A percentile compares a stretch with the other conserved stretches of the same genome.
Conservation (phyloP, 2,113 vertebrate genomes). For the Pseudorectes ferrugineus region DNA sequence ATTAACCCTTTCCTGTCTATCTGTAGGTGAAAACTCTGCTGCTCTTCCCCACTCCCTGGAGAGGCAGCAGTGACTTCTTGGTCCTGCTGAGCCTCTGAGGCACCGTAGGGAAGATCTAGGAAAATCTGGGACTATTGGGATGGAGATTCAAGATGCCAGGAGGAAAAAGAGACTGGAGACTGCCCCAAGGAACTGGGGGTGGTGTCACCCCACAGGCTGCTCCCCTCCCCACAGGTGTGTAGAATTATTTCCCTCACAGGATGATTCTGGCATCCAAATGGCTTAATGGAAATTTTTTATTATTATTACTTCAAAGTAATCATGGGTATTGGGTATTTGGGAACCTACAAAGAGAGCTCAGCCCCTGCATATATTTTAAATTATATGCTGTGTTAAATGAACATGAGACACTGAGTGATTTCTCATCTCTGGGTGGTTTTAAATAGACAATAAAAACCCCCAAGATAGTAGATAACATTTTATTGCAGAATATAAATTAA, state of each 20-base stretch:
- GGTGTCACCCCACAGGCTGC: background rate
- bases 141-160: background rate
- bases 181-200: background rate
- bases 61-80: background rate
- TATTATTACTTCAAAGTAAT: background rate
- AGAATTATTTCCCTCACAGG: background rate
- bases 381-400: background rate
- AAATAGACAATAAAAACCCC: background rate
- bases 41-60: background rate
- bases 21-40: background rate
- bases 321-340: background rate
- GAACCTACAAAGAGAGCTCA: background rate
- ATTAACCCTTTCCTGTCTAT: background rate
- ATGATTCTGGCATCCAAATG: background rate
- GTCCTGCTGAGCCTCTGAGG: background rate
- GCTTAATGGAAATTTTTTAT: background rate
- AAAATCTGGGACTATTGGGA: fast-evolving
- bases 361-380: background rate
- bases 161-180: background rate
- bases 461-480: background rate
- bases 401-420: background rate
- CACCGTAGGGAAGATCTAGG: fast-evolving
- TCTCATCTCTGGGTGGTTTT: background rate
- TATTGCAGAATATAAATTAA: slow-evolving; percentile 13
- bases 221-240: fast-evolving